Percentiles rank a stretch among this genome's conserved stretches.
phyloP scores from a whole-genome alignment of 2,888 invertebrate genomes.

The Sarcophaga carnaria region DNA sequence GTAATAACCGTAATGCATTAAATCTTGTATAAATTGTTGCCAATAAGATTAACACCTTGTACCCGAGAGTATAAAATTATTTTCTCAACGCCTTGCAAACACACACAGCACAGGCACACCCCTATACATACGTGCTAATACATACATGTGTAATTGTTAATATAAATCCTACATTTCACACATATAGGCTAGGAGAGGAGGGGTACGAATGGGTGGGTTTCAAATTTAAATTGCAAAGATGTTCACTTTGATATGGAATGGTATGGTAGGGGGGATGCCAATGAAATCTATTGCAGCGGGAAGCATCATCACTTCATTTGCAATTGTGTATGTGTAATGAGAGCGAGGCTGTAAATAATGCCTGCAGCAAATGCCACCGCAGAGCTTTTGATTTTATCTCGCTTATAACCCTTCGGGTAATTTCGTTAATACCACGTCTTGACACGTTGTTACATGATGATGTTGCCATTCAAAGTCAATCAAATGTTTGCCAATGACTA shows the following conservation, averaged over 20 bases:
- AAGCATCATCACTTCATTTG: neutral
- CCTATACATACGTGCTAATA: too few species aligned
- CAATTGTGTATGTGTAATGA: neutral
- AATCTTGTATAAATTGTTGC: constrained; percentile 43
- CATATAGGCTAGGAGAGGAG: neutral
- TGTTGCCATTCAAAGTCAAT: neutral
- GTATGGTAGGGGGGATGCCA: too few species aligned
- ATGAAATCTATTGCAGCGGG: too few species aligned
- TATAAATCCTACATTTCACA: too few species aligned
- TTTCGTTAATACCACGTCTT: neutral
- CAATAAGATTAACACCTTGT: constrained; percentile 54
- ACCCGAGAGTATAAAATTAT: constrained; percentile 38
- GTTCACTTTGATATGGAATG: neutral
- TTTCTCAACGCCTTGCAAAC: neutral
- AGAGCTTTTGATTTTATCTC: neutral
- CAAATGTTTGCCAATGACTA: neutral
- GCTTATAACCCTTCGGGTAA: neutral
- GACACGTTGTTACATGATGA: neutral
- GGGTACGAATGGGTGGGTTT: neutral
- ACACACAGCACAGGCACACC: neutral
- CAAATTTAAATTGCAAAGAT: neutral
- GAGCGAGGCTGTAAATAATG: neutral
- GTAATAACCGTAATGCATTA: constrained; percentile 27
- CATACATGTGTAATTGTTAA: too few species aligned
- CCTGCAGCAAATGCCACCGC: neutral